Base-by-base conservation (phyloP, 1,140 invertebrate species). In the Nasonia vitripennis region DNA sequence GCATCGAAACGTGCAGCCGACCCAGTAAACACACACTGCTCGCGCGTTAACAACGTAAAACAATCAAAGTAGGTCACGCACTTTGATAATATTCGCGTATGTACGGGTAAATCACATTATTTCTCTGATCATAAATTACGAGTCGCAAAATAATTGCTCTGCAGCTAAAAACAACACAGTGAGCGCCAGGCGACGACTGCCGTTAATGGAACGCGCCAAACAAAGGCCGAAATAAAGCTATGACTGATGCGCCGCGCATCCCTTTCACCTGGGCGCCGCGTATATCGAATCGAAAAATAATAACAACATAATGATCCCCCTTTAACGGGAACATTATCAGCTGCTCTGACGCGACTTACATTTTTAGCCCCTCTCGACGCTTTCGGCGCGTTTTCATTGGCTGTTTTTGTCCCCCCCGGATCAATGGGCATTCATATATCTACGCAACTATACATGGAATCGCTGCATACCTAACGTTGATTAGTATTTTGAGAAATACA, bases 401-500 rank as follows among this genome's bases (percentile, higher is more conserved):
- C 17, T 9, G 14, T 62, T 62, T 62, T 62, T 62, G 27, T 20
- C 0, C 6, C 17, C 17, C 6, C n/a, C 10, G 12, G 14, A 31
- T n/a, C 17, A 34, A 71, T 71, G 31, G 68, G 27, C 27, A 71
- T 71, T 71, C 31, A 62, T 62, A n/a, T 37, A 0, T 71, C 2
- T 71, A 71, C 31, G 68, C 68, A 11, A 71, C 27, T 45, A 27
- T 27, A 14, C 37, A 20, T 55, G 45, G n/a, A 78, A 78, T 51
- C 75, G 41, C 75, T n/a, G 75, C 75, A 55, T 51, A 34, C 48
- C 45, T 67, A 79, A 67, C 78, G 62, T 48, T 37, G 78, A 79
- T 79, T 34, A 79, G 34, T n/a, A 79, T 79, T 77, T 77, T 27
- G 75, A 79, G 78, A 37, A 79, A 68, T 67, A 67, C 55, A 48